Base-by-base conservation (phyloP, 2,113 vertebrate species). In the Vidua chalybeata region DNA sequence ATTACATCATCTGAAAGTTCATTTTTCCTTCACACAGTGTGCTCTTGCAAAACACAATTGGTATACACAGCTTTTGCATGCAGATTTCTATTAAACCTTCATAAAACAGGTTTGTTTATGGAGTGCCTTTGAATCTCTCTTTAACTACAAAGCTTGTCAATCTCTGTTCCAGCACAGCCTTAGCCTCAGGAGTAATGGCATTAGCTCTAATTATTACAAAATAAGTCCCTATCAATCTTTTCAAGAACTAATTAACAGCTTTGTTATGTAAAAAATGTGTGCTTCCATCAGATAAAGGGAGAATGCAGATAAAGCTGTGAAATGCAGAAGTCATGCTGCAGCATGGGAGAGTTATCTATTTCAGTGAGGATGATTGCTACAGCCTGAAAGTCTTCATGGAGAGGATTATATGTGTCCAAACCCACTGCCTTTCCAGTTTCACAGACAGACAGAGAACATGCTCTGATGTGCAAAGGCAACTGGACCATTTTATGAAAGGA, bases 251-350 rank as follows among this genome's bases (percentile, higher is more conserved):
- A 91, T 93, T 94, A 94, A 67, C 58, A 82, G 56, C 83, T 91
- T 83, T 97, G 66, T 81, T 89, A 97, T 90, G 89, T 52, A 96
- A 89, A 87, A 96, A 82, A 91, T 61, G 66, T 72, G 64, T 90
- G 30, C 21, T 88, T 82, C 83, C 22, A 96, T 93, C 95, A 96
- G 92, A 95, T 92, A 80, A 52, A 86, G 21, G 46, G 46, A 67
- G 83, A 96, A 83, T 81, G 87, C 43, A 88, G 77, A 93, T 87
- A 71, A 81, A 92, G 26, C 17, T 30, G 35, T 68, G 71, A 73
- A 71, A 83, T 72, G 61, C 48, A 90, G 41, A 48, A 77, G 43
- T 80, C 87, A 54, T 80, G 54, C 77, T 86, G 43, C 17, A 74
- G 72, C 24, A 20, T 30, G 64, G 79, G 66, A 79, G 20, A 8